These are phyloP conservation scores for Cinclus mexicanus DNA, from an alignment of 2,113 vertebrate genomes.

Conservation along the genomic window DNA sequence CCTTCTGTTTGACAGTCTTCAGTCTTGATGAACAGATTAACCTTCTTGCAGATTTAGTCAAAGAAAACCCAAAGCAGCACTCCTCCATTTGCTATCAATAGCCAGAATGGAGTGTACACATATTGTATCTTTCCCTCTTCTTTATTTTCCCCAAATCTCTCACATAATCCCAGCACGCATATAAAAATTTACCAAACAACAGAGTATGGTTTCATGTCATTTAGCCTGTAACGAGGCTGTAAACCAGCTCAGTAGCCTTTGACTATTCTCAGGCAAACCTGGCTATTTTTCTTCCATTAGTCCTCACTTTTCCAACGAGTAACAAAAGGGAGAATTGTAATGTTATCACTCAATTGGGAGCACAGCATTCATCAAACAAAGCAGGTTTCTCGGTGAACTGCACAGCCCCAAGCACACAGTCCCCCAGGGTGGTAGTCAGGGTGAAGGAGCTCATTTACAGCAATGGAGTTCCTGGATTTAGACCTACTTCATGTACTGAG, in stretches of 20 bases:
- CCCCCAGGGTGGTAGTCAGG: not conserved
- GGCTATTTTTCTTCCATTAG: not conserved
- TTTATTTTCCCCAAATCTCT: not conserved
- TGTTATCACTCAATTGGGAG: not conserved
- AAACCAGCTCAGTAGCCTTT: not conserved
- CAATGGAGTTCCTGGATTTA: not conserved
- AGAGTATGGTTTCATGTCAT: not conserved
- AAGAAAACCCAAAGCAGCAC: not conserved
- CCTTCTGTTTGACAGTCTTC: not conserved
- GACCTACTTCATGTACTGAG: not conserved
- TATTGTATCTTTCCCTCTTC: not conserved
- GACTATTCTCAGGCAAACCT: not conserved
- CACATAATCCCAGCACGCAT: not conserved
- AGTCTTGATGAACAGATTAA: not conserved
- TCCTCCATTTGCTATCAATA: not conserved
- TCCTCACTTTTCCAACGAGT: not conserved
- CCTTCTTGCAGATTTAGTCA: not conserved
- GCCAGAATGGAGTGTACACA: not conserved
- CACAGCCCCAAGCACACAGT: not conserved
- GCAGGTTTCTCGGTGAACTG: not conserved
- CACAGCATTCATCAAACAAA: not conserved
- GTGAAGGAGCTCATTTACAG: not conserved
- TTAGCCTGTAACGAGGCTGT: not conserved
- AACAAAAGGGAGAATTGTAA: not conserved
- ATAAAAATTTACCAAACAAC: not conserved